Base-by-base conservation (phyloP, 2,797 vertebrate genomes). In the Sebastes minor region DNA sequence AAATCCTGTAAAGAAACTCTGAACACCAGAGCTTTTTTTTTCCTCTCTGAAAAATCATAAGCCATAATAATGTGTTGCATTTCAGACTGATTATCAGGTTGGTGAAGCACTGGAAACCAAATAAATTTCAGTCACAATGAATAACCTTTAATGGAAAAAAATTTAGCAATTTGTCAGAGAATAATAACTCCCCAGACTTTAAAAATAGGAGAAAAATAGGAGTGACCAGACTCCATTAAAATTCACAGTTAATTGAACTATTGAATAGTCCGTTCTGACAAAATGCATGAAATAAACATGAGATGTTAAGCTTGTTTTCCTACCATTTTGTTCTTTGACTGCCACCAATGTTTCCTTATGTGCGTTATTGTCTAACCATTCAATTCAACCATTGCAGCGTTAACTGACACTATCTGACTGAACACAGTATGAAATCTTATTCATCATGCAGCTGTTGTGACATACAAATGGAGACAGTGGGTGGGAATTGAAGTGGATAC, bases 211-310 rank as follows among this genome's bases (percentile, higher is more conserved):
- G 20, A 27, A 65, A 57, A 49, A 49, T 49, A 2, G 46, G 18
- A 60, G 22, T 22, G 56, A 42, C 20, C 18, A 62, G 23, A 52
- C 27, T 56, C 27, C 20, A 60, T 70, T 55, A 62, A 69, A 64
- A 72, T 62, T 56, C 28, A 0, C 6, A 78, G 38, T 60, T 70
- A 49, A 81, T 18, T 57, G n/a, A 68, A 71, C 38, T 38, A 59
- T 57, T 66, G n/a, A 71, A 49, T 33, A 28, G 69, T 33, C 49
- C 16, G 5, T 66, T 74, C 18, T 38, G 14, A 81, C 18, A 49
- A 76, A 71, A 59, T 65, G 3, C 32, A 38, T 78, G 55, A 56
- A 74, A 81, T 69, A 71, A 81, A 75, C 32, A 64, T 53, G 52
- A 22, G 52, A 60, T n/a, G 46, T 49, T 38, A 67, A 27, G 18